phyloP scores from a whole-genome alignment of 2,888 invertebrate species.

The Megastigmus dorsalis region DNA sequence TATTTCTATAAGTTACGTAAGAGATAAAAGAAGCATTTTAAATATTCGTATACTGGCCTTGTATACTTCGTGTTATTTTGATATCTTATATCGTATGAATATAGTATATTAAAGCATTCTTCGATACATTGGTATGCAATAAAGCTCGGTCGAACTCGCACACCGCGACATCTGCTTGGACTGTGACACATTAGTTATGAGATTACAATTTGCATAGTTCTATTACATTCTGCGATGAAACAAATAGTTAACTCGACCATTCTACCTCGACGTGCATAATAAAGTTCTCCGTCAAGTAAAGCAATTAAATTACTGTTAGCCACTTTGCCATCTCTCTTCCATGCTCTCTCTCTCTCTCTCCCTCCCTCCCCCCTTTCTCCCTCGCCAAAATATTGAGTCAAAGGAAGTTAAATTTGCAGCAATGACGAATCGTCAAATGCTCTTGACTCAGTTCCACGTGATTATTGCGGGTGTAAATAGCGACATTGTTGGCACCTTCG shows the following conservation, averaged over 20 bases:
- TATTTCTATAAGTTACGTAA: no score
- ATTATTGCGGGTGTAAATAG: background rate
- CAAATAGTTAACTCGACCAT: background rate
- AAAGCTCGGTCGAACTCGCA: background rate
- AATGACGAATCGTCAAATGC: background rate
- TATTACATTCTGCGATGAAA: background rate
- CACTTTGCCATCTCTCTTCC: background rate
- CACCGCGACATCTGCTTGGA: background rate
- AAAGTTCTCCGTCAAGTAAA: background rate
- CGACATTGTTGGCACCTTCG: background rate
- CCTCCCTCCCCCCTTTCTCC: background rate
- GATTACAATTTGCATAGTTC: constrained; percentile 19
- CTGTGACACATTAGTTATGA: constrained; percentile 8
- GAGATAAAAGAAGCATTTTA: no score
- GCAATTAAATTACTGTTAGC: constrained; percentile 15
- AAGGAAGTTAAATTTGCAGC: constrained; percentile 1
- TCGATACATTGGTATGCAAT: no score
- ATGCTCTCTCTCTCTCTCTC: background rate
- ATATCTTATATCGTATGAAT: no score
- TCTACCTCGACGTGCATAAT: background rate
- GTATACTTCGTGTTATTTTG: no score
- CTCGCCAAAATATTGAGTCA: constrained; percentile 12
- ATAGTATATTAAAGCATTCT: no score
- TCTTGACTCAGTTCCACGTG: background rate
- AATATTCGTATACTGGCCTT: no score